Percentiles rank a stretch among this genome's conserved stretches.
Conservation (phyloP, 2,113 vertebrate species). For the Daboia siamensis region DNA sequence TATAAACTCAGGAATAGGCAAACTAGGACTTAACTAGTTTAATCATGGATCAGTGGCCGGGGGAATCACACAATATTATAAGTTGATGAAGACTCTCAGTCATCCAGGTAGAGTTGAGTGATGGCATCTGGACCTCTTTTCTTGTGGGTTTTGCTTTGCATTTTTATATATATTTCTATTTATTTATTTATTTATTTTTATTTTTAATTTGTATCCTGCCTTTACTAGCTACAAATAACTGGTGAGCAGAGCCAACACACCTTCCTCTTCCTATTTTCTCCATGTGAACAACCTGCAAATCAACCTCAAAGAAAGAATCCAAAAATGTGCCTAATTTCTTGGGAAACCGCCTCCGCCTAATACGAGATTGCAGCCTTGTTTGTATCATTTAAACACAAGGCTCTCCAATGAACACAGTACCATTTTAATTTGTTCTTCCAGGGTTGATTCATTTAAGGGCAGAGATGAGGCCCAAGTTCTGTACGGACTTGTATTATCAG, state of each 20-base stretch:
- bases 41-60: not conserved
- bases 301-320: not conserved
- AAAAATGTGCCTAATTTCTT: not conserved
- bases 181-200: too few species aligned
- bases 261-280: not conserved
- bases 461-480: not conserved
- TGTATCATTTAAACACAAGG: not conserved
- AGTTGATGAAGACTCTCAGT: not conserved
- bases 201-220: not conserved
- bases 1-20: not conserved
- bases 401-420: not conserved
- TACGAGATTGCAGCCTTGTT: not conserved
- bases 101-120: too few species aligned
- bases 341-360: not conserved
- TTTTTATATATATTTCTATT: not conserved
- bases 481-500: conserved; percentile 41
- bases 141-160: not conserved
- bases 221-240: not conserved
- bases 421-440: not conserved
- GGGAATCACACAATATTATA: not conserved
- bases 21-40: not conserved
- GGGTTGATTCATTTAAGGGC: not conserved
- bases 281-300: not conserved
- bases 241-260: not conserved
- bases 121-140: too few species aligned